A percentile compares a stretch with the other conserved stretches of the same genome.
phyloP scores from a whole-genome alignment of 2,888 invertebrate genomes.

The Leucophora obtusa region DNA sequence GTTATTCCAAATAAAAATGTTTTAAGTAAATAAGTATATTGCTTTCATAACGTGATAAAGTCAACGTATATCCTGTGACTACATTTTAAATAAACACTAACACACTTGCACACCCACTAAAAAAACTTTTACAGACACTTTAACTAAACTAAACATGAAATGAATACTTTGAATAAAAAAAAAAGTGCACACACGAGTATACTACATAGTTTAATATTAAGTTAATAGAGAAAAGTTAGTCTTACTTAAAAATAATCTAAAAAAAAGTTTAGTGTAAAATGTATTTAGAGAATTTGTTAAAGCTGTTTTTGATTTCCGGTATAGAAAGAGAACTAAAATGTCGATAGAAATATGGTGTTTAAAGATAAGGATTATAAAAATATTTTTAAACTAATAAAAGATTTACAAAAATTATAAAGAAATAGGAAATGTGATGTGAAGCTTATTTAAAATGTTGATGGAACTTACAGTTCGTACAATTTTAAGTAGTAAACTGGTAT shows the following conservation, averaged over 20 bases:
- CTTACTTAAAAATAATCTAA: background rate
- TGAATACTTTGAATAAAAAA: background rate
- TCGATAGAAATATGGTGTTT: background rate
- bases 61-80: slow-evolving; percentile 21
- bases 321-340: too few species aligned
- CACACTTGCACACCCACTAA: slow-evolving; percentile 12
- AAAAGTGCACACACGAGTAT: slow-evolving; percentile 12
- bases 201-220: background rate
- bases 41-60: slow-evolving; percentile 34
- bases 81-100: background rate
- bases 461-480: too few species aligned
- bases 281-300: slow-evolving; percentile 2
- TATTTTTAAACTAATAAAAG: background rate
- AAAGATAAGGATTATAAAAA: too few species aligned
- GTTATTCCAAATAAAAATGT: slow-evolving; percentile 16
- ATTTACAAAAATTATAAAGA: background rate
- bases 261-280: background rate
- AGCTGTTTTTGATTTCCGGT: slow-evolving; percentile 42
- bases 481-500: too few species aligned
- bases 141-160: slow-evolving; percentile 28
- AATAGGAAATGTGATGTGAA: too few species aligned
- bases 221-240: slow-evolving; percentile 11
- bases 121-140: slow-evolving; percentile 46
- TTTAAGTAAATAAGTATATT: slow-evolving; percentile 46
- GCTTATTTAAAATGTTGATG: too few species aligned